phyloP scores from a whole-genome alignment of 2,797 vertebrate species.

The Spheniscus humboldti region DNA sequence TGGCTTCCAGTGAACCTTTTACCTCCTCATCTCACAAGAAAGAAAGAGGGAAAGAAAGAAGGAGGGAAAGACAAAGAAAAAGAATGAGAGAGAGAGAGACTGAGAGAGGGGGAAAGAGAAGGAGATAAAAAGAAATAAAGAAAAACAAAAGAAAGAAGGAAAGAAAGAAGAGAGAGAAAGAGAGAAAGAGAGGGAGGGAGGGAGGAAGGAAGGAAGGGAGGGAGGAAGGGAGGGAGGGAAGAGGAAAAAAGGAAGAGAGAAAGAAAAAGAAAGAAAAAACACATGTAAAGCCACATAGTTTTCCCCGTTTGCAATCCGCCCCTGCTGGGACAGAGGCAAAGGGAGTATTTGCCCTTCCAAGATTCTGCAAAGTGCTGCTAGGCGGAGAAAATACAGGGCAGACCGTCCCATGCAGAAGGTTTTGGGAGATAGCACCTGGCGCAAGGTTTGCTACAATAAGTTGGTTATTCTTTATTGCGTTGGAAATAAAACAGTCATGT shows the following conservation, averaged over 20 bases:
- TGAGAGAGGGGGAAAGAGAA: background rate
- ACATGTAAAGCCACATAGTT: background rate
- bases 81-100: background rate
- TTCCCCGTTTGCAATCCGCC: background rate
- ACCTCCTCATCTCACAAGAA: background rate
- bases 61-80: background rate
- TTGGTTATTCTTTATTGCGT: constrained; percentile 63
- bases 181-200: too few species aligned
- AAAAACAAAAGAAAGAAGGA: background rate
- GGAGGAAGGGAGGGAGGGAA: fast-evolving
- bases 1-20: background rate
- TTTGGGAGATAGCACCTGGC: constrained; percentile 54
- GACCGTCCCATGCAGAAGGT: constrained; percentile 52
- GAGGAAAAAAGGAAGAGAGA: too few species aligned
- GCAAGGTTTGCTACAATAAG: constrained; percentile 50
- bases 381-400: constrained; percentile 38
- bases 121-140: background rate
- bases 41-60: background rate
- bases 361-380: constrained; percentile 41
- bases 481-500: constrained; percentile 64
- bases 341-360: background rate
- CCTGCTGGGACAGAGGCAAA: background rate
- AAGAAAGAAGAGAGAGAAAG: fast-evolving
- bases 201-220: fast-evolving
- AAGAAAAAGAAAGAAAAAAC: background rate